These are phyloP conservation scores for Neostethus bicornis DNA, from an alignment of 2,797 vertebrate genomes.

Conservation along the genomic window DNA sequence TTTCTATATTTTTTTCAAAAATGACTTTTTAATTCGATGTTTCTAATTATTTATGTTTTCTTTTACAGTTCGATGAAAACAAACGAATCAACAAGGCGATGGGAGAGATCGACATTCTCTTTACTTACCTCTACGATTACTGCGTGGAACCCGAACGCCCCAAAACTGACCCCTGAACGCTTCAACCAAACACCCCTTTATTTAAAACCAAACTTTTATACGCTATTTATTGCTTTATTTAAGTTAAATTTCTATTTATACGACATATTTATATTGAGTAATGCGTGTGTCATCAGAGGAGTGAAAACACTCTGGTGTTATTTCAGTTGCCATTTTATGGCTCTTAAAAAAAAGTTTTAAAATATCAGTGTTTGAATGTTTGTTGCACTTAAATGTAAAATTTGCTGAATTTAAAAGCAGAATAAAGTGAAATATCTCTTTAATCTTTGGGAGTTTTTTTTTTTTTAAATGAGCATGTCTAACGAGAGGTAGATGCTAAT, in stretches of 20 bases:
- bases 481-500: too few species aligned
- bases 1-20: too few species aligned
- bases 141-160: constrained; percentile 25
- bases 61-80: constrained; percentile 50
- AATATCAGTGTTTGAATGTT: constrained; percentile 33
- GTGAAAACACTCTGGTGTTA: constrained; percentile 27
- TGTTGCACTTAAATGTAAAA: neutral
- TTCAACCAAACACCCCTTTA: neutral
- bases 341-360: constrained; percentile 16
- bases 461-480: too few species aligned
- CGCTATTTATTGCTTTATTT: constrained; percentile 62
- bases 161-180: neutral
- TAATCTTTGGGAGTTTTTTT: neutral
- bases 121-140: constrained; percentile 62
- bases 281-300: constrained; percentile 47
- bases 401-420: constrained; percentile 4
- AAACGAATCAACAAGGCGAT: constrained; percentile 55
- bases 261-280: constrained; percentile 48
- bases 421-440: neutral
- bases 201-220: constrained; percentile 44
- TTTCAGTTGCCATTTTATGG: constrained; percentile 50
- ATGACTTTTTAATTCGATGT: too few species aligned
- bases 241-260: constrained; percentile 7
- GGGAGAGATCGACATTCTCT: constrained; percentile 70
- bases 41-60: neutral